These are phyloP conservation scores for Pristionchus arcanus DNA, from an alignment of 2,888 invertebrate genomes.

Conservation along the genomic window DNA sequence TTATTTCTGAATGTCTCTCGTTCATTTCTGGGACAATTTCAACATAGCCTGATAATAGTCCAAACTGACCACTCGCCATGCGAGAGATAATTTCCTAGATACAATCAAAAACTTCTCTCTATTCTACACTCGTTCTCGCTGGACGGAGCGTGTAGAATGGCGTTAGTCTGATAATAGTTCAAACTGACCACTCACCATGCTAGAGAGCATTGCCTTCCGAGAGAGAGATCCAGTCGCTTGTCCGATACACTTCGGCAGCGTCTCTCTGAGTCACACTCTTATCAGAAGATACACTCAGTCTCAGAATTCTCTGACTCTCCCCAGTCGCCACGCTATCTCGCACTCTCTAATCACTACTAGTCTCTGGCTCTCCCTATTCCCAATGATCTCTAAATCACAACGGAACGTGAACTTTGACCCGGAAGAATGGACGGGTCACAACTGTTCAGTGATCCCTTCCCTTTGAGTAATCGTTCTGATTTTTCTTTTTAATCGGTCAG, in stretches of 20 bases:
- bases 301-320: not conserved
- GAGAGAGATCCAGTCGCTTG: not conserved
- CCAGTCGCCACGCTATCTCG: not conserved
- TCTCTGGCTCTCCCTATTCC: not conserved
- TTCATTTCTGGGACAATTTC: too few species aligned
- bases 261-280: not conserved
- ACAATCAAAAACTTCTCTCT: too few species aligned
- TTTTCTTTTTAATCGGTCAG: not conserved
- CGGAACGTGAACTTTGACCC: not conserved
- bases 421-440: not conserved
- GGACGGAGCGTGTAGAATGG: not conserved
- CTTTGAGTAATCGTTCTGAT: not conserved
- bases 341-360: not conserved
- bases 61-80: not conserved
- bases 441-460: not conserved
- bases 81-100: not conserved
- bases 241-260: not conserved
- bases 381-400: not conserved
- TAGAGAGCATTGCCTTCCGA: not conserved
- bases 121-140: too few species aligned
- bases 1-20: too few species aligned
- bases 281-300: conserved; percentile 34
- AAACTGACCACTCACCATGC: not conserved
- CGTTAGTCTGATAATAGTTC: not conserved
- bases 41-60: not conserved